Evolutionary conservation across 1,140 invertebrate species (phyloP), one percentile per base, ranked within the genome.

Genomic region (Latrodectus geometricus): DNA sequence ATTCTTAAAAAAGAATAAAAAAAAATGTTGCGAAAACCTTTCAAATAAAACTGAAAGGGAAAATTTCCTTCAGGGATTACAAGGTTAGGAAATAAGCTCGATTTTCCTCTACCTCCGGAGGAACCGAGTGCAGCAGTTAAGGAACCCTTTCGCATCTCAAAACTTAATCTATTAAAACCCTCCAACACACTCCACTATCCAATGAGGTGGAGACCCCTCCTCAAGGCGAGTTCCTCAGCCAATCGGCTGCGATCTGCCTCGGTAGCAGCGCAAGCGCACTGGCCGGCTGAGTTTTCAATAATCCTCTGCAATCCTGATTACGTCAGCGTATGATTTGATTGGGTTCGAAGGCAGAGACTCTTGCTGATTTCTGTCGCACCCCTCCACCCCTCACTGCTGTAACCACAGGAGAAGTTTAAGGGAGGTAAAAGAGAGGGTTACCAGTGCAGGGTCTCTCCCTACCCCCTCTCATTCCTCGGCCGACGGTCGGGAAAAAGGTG

Each of bases 101-200:
- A 35, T 35, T 69, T 0, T 69, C 68, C 8, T 21, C 68, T n/a
- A n/a, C 68, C 8, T n/a, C 68, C n/a, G 14, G 15, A 23, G n/a
- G n/a, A 66, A 65, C 61, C 76, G 54, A n/a, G 17, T 14, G 54
- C 54, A 61, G 54, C 3, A 69, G 35, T 35, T 35, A n/a, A 66
- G 61, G 73, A 83, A 81, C 73, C 61, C 56, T 72, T 75, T 83
- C 75, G 5, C 35, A 83, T 86, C 68, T 50, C n/a, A 54, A 86
- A 86, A 86, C 83, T 86, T 86, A 86, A 86, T 86, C 83, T 72
- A 86, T 86, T 86, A 86, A 61, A 86, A 86, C 65, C 83, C 35
- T 35, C 52, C 74, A 68, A 56, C 35, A 8, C 48, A 50, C 61
- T 69, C 14, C 8, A 48, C 12, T 23, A 61, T 50, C 82, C 82